phyloP scores from a whole-genome alignment of 1,140 invertebrate species.

The Rhynchophorus ferrugineus region DNA sequence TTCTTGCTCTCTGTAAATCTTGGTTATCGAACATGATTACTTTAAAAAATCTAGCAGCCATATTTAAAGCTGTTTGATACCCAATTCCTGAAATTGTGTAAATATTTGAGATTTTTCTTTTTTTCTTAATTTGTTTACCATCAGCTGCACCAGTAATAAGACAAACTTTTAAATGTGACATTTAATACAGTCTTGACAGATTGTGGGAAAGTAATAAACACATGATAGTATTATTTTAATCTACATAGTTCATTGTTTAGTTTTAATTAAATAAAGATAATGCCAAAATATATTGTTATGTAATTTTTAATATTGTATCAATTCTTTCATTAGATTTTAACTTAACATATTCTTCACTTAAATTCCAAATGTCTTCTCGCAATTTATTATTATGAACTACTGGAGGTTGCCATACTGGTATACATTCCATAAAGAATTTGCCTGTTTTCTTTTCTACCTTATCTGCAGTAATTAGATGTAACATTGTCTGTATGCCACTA shows the following conservation, averaged over 20 bases:
- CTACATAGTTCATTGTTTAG: background rate
- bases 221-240: too few relatives aligned
- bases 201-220: too few relatives aligned
- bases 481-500: slow-evolving; percentile 37
- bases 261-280: background rate
- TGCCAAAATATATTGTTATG: background rate
- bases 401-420: slow-evolving; percentile 5
- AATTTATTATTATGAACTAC: background rate
- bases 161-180: too few relatives aligned
- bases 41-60: slow-evolving; percentile 68
- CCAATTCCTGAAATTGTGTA: slow-evolving; percentile 66
- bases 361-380: background rate
- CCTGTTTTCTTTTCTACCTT: slow-evolving; percentile 35
- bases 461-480: slow-evolving; percentile 36
- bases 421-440: slow-evolving; percentile 31
- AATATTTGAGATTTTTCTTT: background rate
- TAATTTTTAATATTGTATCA: background rate
- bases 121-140: too few relatives aligned
- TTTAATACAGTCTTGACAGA: too few relatives aligned
- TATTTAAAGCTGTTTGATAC: slow-evolving; percentile 71
- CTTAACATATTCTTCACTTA: slow-evolving; percentile 4
- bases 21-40: slow-evolving; percentile 86
- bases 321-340: slow-evolving; percentile 4
- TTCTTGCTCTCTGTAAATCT: slow-evolving; percentile 57
- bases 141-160: too few relatives aligned